Evolutionary conservation across 1,140 invertebrate species (phyloP), one percentile per base, ranked within the genome.

Genomic region (Magallana ariakensis): DNA sequence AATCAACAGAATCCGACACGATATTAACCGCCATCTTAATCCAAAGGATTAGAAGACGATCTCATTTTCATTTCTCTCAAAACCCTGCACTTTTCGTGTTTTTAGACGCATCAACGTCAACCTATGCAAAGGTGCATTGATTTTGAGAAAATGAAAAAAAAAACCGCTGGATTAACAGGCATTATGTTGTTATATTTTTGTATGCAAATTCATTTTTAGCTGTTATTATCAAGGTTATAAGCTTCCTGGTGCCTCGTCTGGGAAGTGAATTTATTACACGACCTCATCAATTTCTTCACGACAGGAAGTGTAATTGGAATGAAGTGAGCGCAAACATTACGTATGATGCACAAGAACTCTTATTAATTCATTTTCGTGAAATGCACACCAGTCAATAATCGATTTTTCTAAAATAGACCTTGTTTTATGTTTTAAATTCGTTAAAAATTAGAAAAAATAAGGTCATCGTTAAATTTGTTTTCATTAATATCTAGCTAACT

Each of bases 181-280:
- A 22, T 75, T n/a, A 60, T 60, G 15, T 60, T 60, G 58, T 60
- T 60, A 16, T 75, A 75, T 75, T 75, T 75, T 75, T 26, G 33
- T 75, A 75, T 75, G 66, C 66, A 75, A 75, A 75, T 75, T 26
- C 6, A 75, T 75, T 22, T 75, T 75, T 26, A 26, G 22, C 11
- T 75, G 22, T 75, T 75, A 75, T 9, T 26, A 75, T 75, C 66
- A 75, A 75, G 66, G 66, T 75, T 75, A 10, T 75, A 11, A 26
- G 66, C 66, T 75, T 75, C 66, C 66, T 33, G 19, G 22, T 75
- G 22, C 33, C 22, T 75, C 33, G 22, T 75, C 66, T 75, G 66
- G 22, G 66, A 75, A 33, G 22, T 75, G 3, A 26, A 62, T 46
- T 46, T 46, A 26, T 26, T 33, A 13, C 66, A 26, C 13, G 22